Conservation (phyloP, 2,888 invertebrate genomes). For the Adineta ricciae region DNA sequence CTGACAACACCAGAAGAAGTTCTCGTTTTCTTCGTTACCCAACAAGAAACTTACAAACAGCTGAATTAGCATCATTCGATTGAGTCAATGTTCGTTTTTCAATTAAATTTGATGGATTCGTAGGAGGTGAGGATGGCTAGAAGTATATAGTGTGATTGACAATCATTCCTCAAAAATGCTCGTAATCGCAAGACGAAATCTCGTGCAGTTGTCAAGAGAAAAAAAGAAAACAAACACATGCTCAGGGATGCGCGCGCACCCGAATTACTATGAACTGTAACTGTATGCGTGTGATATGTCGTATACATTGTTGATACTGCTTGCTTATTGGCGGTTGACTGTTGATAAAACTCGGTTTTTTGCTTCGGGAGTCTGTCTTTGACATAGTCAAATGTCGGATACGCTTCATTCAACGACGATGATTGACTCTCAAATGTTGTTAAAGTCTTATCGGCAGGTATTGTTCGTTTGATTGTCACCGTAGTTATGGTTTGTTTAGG, state of each 20-base stretch:
- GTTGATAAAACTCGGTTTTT: not conserved
- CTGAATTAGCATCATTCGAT: not conserved
- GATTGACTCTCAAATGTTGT: not conserved
- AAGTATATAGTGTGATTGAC: not conserved
- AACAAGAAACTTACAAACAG: not conserved
- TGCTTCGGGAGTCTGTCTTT: not conserved
- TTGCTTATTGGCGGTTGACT: not conserved
- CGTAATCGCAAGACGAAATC: not conserved
- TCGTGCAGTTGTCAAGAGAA: not conserved
- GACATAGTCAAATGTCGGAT: not conserved
- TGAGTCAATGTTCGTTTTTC: not conserved
- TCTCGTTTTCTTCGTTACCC: not conserved
- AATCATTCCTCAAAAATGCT: not conserved
- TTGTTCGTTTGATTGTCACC: not conserved
- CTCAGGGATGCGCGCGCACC: not conserved
- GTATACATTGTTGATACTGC: not conserved
- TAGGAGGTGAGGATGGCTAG: not conserved
- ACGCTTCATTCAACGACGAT: not conserved
- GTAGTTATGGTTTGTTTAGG: not conserved
- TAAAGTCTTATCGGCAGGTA: not conserved
- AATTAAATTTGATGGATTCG: not conserved
- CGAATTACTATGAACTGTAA: not conserved
- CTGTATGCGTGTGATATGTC: not conserved
- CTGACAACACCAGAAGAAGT: not conserved
- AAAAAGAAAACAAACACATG: not conserved